Evolutionary conservation across 1,140 invertebrate species (phyloP).

Genomic region (Diachasmimorpha longicaudata): DNA sequence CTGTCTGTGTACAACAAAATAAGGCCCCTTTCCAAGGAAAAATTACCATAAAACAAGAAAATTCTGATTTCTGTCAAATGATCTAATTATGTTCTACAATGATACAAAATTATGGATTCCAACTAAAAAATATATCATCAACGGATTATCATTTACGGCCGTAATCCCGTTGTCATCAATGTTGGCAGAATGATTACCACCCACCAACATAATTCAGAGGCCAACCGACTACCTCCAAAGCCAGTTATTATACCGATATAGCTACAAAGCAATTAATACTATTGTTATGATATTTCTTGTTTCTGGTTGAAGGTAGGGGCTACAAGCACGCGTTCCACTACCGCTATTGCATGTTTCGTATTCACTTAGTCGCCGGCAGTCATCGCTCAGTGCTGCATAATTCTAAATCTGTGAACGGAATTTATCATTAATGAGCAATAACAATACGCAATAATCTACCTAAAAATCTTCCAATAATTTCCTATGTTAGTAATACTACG

Average conservation of each 20-base stretch:
- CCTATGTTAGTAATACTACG: no score
- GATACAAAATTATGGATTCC: no score
- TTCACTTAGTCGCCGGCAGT: not conserved
- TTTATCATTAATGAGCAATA: no score
- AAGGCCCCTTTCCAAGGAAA: no score
- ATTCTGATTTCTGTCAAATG: no score
- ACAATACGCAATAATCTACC: no score
- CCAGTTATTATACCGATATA: not conserved
- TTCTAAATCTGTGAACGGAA: not conserved
- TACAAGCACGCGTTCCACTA: not conserved
- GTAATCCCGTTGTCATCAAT: not conserved
- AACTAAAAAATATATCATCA: no score
- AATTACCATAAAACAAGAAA: no score
- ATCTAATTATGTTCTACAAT: no score
- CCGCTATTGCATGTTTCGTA: not conserved
- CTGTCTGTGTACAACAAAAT: no score
- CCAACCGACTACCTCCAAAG: not conserved
- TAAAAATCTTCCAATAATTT: no score
- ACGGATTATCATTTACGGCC: no score
- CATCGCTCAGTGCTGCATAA: not conserved
- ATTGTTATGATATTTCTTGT: slow-evolving; percentile 7
- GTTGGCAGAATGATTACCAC: not conserved
- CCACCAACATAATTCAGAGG: not conserved
- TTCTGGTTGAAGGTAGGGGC: not conserved
- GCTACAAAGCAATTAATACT: slow-evolving; percentile 5